These are phyloP conservation scores for Onychorhynchus coronatus DNA, from an alignment of 2,113 vertebrate species.

Conservation along the genomic window DNA sequence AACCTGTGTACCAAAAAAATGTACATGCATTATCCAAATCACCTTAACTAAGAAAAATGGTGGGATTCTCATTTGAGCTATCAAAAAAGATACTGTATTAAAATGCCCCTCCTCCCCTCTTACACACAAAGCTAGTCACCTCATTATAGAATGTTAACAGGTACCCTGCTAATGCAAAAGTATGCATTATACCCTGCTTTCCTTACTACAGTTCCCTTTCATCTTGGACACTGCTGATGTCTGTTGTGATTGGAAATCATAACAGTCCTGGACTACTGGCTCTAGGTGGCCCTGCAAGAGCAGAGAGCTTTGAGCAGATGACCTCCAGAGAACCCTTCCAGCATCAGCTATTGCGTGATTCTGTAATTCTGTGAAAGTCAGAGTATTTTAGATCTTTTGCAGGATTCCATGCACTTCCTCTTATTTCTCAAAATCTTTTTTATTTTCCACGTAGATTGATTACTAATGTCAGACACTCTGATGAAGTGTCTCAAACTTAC, in stretches of 20 bases:
- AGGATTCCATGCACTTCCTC: neutral
- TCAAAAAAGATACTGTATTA: neutral
- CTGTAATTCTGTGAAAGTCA: neutral
- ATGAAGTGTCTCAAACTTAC: neutral
- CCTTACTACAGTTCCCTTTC: neutral
- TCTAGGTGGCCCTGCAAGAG: neutral
- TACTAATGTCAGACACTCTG: neutral
- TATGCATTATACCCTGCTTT: neutral
- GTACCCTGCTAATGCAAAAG: neutral
- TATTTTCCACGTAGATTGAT: fast-evolving
- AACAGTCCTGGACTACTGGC: neutral
- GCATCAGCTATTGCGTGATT: neutral
- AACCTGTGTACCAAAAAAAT: neutral
- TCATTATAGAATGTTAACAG: neutral
- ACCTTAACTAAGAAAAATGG: neutral
- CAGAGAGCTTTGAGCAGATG: neutral
- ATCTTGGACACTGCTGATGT: neutral
- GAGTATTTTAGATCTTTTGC: neutral
- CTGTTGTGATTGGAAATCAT: neutral
- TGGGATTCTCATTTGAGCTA: neutral
- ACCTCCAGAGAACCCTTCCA: neutral
- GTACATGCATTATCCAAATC: neutral
- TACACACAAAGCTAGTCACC: neutral
- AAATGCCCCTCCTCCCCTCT: neutral
- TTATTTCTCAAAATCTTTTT: neutral